phyloP scores from a whole-genome alignment of 2,113 vertebrate genomes.

The Camelus bactrianus region DNA sequence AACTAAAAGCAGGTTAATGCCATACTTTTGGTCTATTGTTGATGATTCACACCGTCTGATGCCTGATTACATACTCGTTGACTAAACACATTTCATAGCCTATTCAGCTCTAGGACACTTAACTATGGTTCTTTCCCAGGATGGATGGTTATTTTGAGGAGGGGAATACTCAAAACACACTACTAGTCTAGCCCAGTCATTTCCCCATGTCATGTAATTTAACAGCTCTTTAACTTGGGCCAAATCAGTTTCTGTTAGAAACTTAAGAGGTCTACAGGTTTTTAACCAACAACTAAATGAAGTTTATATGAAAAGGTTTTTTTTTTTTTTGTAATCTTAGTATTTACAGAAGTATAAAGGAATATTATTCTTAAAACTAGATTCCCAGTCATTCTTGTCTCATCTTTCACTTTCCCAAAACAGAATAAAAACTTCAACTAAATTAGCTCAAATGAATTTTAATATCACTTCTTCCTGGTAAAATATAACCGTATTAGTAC shows the following conservation, averaged over 20 bases:
- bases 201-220: not conserved
- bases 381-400: not conserved
- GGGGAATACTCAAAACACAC: not conserved
- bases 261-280: not conserved
- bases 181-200: not conserved
- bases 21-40: not conserved
- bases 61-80: not conserved
- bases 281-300: conserved; percentile 24
- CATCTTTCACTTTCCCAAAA: conserved; percentile 39
- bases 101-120: not conserved
- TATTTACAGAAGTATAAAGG: conserved; percentile 3
- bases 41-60: not conserved
- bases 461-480: conserved; percentile 1
- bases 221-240: not conserved
- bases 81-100: not conserved
- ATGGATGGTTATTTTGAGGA: not conserved
- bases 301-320: not conserved
- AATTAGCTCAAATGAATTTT: conserved; percentile 18
- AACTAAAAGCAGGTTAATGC: not conserved
- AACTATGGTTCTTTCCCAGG: not conserved
- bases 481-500: not conserved
- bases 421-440: conserved; percentile 7
- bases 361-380: not conserved
- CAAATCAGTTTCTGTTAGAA: not conserved
- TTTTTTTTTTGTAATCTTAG: not conserved